Conservation (phyloP, 2,888 invertebrate genomes). For the Hermaeophaga mercurialis region DNA sequence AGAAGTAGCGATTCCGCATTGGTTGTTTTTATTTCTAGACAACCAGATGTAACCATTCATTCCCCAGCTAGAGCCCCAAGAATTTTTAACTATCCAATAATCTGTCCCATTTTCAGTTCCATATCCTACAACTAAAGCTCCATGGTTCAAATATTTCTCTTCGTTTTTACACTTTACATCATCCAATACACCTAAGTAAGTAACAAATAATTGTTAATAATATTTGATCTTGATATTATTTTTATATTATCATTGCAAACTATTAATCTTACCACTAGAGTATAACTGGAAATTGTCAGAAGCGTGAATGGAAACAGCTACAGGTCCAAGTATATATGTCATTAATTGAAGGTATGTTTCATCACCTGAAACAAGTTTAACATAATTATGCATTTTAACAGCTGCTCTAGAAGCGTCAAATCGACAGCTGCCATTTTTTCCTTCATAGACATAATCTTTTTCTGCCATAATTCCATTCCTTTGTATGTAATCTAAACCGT, state of each 20-base stretch:
- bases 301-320: conserved; percentile 36
- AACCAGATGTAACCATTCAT: conserved; percentile 84
- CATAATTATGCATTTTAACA: conserved; percentile 1
- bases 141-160: conserved; percentile 50
- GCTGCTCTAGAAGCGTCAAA: conserved; percentile 1
- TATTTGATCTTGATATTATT: background rate
- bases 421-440: conserved; percentile 15
- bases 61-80: conserved; percentile 82
- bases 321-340: conserved; percentile 36
- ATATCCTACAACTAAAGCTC: conserved; percentile 82
- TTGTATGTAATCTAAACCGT: conserved; percentile 36
- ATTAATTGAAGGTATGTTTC: conserved; percentile 31
- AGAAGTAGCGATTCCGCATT: conserved; percentile 15
- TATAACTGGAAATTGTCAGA: conserved; percentile 29
- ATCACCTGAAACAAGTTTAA: conserved; percentile 7
- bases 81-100: conserved; percentile 88
- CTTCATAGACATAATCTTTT: conserved; percentile 38
- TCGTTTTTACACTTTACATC: background rate
- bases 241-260: background rate
- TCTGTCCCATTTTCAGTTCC: conserved; percentile 74
- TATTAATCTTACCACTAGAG: conserved; percentile 22
- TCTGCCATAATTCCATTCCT: conserved; percentile 38
- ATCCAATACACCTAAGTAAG: background rate
- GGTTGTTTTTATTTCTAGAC: conserved; percentile 69
- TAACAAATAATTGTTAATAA: background rate